Base-by-base conservation (phyloP, 2,888 invertebrate genomes). In the Drosophila nr. fundita region DNA sequence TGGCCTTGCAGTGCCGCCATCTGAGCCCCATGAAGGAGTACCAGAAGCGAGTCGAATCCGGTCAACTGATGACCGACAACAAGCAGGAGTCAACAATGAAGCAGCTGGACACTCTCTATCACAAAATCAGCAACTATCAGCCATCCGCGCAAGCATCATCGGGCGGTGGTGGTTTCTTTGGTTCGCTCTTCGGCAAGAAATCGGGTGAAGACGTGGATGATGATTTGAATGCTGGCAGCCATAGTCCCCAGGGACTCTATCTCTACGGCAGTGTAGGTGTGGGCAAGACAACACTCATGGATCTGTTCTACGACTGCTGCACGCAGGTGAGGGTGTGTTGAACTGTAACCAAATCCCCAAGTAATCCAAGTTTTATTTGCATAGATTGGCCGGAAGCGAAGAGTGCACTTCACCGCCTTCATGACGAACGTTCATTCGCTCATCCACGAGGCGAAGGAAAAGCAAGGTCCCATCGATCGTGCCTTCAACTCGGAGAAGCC, bases 221-320 rank as follows among this genome's bases (percentile, higher is more conserved):
- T 42, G 83, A 90, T 52, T 36, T 83, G 21, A 74, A 80, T 36
- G 83, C 90, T 2, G 91, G 91, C 57, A 83, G 79, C 34, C 78
- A 87, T 30, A 73, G 91, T 0, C 91, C 92, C 2, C 68, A 77
- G 92, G 98, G 98, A 7, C 93, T 98, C 15, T 98, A 99, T 91
- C 95, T 98, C 69, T 96, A 96, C 93, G 98, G 98, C 65, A 96
- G 98, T 90, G 98, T 98, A 75, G 98, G 98, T 53, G 97, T 98
- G 83, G 99, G 99, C 52, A 99, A 99, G 94, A 99, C 99, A 8
- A 99, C 99, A 96, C 94, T 99, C 68, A 99, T 99, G 99, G 99
- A 99, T 94, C 94, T 99, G 89, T 99, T 99, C 94, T 98, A 96
- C 94, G 96, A 98, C 85, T 95, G 96, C 90, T 96, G 96, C 92